These are phyloP conservation scores for Meriones psammophilus DNA, from an alignment of 2,797 vertebrate species.

Conservation along the genomic window DNA sequence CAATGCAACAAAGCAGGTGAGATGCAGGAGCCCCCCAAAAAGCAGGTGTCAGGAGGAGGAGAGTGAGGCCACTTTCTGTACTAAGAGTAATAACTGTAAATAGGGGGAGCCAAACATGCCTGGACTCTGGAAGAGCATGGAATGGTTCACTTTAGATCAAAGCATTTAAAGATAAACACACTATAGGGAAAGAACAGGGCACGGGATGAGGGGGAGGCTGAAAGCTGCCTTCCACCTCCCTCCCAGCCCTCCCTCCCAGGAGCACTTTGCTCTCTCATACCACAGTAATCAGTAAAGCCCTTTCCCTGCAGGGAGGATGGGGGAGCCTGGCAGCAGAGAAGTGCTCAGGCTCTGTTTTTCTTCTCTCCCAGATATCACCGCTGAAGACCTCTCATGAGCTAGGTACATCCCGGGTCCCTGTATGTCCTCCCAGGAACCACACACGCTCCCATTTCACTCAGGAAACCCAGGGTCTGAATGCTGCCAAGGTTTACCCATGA, in stretches of 20 bases:
- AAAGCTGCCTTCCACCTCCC: not conserved
- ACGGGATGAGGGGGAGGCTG: not conserved
- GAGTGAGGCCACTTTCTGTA: not conserved
- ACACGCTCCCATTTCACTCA: not conserved
- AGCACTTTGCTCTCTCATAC: conserved; percentile 11
- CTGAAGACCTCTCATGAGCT: not conserved
- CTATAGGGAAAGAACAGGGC: conserved; percentile 1
- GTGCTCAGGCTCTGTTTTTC: not conserved
- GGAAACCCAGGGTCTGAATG: not conserved
- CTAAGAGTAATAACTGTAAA: conserved; percentile 45
- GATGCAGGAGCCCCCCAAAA: not conserved
- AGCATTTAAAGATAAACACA: conserved; percentile 75
- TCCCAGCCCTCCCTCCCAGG: not conserved
- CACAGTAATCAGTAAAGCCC: conserved; percentile 25
- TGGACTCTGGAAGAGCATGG: conserved; percentile 9
- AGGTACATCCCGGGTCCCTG: not conserved
- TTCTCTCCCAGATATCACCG: not conserved
- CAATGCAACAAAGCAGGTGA: not conserved
- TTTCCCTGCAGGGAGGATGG: not conserved
- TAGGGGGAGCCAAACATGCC: not conserved
- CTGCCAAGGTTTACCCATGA: not conserved
- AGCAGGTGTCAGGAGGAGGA: not conserved
- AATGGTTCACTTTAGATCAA: conserved; percentile 71
- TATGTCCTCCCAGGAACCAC: not conserved
- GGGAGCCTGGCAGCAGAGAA: not conserved